These are phyloP conservation scores for Euzetes globulus DNA, from an alignment of 2,888 invertebrate genomes.

Conservation along the genomic window DNA sequence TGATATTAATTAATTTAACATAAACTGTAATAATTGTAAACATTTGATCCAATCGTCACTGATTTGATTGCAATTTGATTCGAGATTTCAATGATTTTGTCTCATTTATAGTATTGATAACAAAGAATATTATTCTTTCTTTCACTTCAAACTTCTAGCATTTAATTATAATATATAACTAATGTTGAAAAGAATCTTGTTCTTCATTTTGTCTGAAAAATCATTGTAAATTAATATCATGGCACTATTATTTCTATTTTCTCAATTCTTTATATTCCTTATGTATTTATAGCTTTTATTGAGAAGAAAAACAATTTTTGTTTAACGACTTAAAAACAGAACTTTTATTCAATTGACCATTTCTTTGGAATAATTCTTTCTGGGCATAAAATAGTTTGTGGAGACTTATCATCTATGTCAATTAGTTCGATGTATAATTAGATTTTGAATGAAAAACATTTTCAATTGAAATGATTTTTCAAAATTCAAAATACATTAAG, in stretches of 20 bases:
- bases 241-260: slow-evolving; percentile 10
- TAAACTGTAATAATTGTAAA: neutral
- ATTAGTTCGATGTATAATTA: too few relatives aligned
- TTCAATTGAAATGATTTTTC: too few relatives aligned
- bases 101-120: too few relatives aligned
- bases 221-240: slow-evolving; percentile 1
- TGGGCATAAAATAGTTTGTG: too few relatives aligned
- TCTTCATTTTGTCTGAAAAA: neutral
- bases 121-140: too few relatives aligned
- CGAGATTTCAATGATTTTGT: neutral
- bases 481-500: neutral
- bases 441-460: too few relatives aligned
- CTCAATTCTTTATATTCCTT: neutral
- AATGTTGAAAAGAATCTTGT: too few relatives aligned
- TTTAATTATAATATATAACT: too few relatives aligned
- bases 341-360: too few relatives aligned
- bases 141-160: too few relatives aligned
- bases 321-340: neutral
- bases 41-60: slow-evolving; percentile 15
- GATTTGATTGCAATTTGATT: neutral
- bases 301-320: neutral
- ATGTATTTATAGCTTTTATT: neutral
- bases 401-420: too few relatives aligned
- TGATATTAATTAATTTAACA: slow-evolving; percentile 15
- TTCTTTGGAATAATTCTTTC: too few relatives aligned